phyloP scores from a whole-genome alignment of 2,888 invertebrate genomes.

The Heliconius charithonia region DNA sequence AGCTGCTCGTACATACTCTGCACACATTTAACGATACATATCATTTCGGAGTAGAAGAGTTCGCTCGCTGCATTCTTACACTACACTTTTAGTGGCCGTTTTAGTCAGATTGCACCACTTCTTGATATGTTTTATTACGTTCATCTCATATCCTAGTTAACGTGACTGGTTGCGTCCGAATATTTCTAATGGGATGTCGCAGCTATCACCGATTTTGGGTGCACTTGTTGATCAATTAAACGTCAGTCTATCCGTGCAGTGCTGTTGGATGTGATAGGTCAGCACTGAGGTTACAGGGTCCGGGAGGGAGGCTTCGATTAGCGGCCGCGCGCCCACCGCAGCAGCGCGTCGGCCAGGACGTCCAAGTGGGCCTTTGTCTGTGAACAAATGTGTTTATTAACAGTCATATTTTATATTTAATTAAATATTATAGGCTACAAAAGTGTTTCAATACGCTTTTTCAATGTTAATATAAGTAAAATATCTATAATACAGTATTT shows the following conservation, averaged over 20 bases:
- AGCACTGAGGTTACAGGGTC: constrained; percentile 60
- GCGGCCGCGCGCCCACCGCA: constrained; percentile 97
- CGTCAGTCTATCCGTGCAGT: constrained; percentile 65
- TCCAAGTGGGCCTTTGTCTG: constrained; percentile 98
- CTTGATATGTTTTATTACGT: constrained; percentile 82
- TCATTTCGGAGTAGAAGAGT: constrained; percentile 55
- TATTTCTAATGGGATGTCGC: constrained; percentile 66
- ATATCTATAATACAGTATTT: neutral
- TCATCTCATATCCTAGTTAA: constrained; percentile 69
- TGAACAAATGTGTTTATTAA: constrained; percentile 58
- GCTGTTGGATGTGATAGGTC: constrained; percentile 61
- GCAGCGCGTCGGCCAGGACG: constrained; percentile 95
- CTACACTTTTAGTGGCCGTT: constrained; percentile 78
- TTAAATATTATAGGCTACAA: neutral
- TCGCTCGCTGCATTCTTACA: constrained; percentile 70
- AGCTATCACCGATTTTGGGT: constrained; percentile 72
- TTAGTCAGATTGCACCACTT: constrained; percentile 77
- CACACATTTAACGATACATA: constrained; percentile 44
- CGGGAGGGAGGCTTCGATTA: constrained; percentile 78
- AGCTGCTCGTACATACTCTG: constrained; percentile 48
- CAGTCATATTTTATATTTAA: neutral
- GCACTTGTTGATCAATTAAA: constrained; percentile 64
- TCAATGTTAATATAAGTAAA: neutral
- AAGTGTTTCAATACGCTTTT: neutral
- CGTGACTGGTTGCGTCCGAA: constrained; percentile 78